Evolutionary conservation across 2,888 invertebrate species (phyloP).

Genomic region (Choreutis nemorana): DNA sequence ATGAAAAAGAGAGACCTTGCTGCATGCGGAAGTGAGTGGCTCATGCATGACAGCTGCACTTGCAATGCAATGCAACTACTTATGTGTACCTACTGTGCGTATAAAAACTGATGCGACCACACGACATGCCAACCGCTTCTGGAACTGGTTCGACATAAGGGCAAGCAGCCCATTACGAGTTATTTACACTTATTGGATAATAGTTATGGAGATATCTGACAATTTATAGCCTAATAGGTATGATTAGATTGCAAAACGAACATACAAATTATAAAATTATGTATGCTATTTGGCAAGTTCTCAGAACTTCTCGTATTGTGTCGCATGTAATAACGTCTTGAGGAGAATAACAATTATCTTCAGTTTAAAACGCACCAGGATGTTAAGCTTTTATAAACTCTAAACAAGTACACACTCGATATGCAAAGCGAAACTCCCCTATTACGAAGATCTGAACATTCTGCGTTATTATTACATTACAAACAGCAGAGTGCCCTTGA

Average conservation of each 20-base stretch:
- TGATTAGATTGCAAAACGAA: not conserved
- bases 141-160: constrained; percentile 30
- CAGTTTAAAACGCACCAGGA: constrained; percentile 3
- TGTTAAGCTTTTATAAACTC: constrained; percentile 8
- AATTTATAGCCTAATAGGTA: not conserved
- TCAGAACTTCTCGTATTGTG: constrained; percentile 10
- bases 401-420: constrained; percentile 16
- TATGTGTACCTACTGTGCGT: constrained; percentile 22
- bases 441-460: constrained; percentile 37
- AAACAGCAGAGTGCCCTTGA: constrained; percentile 54
- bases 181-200: constrained; percentile 27
- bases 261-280: not conserved
- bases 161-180: constrained; percentile 16
- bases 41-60: constrained; percentile 41
- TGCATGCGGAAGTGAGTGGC: constrained; percentile 30
- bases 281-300: not conserved
- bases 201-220: constrained; percentile 11
- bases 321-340: constrained; percentile 9
- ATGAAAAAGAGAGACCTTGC: constrained; percentile 16
- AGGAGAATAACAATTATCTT: constrained; percentile 5
- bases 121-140: constrained; percentile 12
- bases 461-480: constrained; percentile 56
- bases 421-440: constrained; percentile 31
- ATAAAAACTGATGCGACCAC: constrained; percentile 31
- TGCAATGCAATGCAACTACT: constrained; percentile 23